These are phyloP conservation scores for Campaea margaritaria DNA, from an alignment of 2,888 invertebrate genomes.

Conservation along the genomic window DNA sequence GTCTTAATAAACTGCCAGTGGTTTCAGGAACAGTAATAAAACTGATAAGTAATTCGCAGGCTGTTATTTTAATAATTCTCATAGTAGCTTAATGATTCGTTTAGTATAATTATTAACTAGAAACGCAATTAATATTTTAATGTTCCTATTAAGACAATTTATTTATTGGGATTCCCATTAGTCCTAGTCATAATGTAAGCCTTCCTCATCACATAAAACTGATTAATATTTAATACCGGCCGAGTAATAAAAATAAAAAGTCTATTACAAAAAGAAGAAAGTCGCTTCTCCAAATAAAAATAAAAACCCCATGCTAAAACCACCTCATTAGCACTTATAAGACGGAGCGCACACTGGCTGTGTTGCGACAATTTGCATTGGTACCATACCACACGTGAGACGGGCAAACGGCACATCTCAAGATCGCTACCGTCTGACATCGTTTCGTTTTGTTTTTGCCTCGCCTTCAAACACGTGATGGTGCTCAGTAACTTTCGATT, in stretches of 20 bases:
- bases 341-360: conserved; percentile 31
- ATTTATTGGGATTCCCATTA: too few species aligned
- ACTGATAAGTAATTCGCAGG: background rate
- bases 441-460: conserved; percentile 61
- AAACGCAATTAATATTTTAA: too few species aligned
- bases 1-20: conserved; percentile 45
- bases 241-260: conserved; percentile 1
- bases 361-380: conserved; percentile 38
- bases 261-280: conserved; percentile 3
- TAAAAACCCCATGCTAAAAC: conserved; percentile 27
- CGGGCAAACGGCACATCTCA: conserved; percentile 36
- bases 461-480: conserved; percentile 54
- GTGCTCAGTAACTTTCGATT: conserved; percentile 64
- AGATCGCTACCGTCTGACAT: conserved; percentile 64
- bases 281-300: conserved; percentile 11
- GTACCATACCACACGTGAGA: conserved; percentile 48
- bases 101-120: too few species aligned
- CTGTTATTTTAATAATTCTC: background rate
- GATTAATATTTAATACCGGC: too few species aligned
- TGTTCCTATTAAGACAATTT: too few species aligned
- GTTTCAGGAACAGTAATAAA: background rate
- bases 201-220: too few species aligned
- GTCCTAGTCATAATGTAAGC: too few species aligned
- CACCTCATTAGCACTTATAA: conserved; percentile 36
- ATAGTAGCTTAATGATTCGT: too few species aligned